A percentile compares a stretch with the other conserved stretches of the same genome.
phyloP scores from a whole-genome alignment of 2,113 vertebrate species.

The Myotis lucifugus region DNA sequence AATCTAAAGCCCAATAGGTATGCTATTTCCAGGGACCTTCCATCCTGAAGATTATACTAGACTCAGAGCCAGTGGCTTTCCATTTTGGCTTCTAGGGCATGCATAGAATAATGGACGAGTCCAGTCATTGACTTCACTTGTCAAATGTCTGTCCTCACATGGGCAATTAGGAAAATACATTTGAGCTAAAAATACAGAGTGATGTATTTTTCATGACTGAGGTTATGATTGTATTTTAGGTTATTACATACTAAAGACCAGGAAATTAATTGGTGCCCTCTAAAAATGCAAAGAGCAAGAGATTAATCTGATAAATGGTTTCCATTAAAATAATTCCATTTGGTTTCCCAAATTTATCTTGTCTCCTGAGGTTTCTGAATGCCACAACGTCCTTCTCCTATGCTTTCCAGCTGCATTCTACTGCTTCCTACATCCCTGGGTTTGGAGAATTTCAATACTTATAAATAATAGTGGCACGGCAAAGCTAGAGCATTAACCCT shows the following conservation, averaged over 20 bases:
- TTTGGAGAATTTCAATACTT: not conserved
- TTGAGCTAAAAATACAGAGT: slow-evolving; percentile 44
- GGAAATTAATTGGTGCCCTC: slow-evolving; percentile 62
- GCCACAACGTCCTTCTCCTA: not conserved
- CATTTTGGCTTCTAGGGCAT: not conserved
- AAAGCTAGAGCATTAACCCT: not conserved
- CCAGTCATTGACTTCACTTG: not conserved
- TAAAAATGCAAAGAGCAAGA: slow-evolving; percentile 59
- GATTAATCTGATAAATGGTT: slow-evolving; percentile 63
- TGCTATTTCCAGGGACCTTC: not conserved
- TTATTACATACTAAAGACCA: slow-evolving; percentile 57
- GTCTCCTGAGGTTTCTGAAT: slow-evolving; percentile 35
- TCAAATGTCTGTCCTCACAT: slow-evolving; percentile 24
- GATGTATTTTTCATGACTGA: slow-evolving; percentile 46
- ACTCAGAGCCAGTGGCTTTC: not conserved
- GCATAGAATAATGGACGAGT: not conserved
- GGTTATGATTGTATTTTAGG: slow-evolving; percentile 44
- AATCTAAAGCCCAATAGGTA: not conserved
- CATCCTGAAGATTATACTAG: not conserved
- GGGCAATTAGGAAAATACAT: slow-evolving; percentile 57
- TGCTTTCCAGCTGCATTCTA: not conserved
- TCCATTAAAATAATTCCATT: slow-evolving; percentile 67
- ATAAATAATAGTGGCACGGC: not conserved
- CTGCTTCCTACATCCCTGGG: not conserved
- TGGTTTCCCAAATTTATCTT: slow-evolving; percentile 62